Conservation (phyloP, 2,797 vertebrate species). For the Arnoldichthys spilopterus region DNA sequence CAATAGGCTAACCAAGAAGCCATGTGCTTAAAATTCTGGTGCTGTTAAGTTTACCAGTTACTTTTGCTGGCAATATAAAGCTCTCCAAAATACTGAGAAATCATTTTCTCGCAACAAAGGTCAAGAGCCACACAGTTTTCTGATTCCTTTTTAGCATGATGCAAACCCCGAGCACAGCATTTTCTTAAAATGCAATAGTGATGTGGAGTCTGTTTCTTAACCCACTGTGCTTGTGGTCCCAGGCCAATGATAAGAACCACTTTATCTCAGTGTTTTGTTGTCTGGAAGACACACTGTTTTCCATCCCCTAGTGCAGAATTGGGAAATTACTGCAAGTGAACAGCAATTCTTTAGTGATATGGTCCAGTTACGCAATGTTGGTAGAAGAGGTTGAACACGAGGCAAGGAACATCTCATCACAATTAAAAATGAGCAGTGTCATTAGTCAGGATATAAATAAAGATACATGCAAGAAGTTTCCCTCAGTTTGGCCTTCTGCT, state of each 20-base stretch:
- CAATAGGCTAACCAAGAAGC: too few species aligned
- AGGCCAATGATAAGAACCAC: background rate
- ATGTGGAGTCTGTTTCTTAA: slow-evolving; percentile 17
- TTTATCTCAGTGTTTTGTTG: background rate
- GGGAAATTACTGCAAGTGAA: background rate
- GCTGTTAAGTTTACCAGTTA: background rate
- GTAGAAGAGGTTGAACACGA: background rate
- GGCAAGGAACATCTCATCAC: background rate
- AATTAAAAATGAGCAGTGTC: background rate
- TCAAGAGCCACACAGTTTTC: background rate
- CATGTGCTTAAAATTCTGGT: background rate
- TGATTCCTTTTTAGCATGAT: background rate
- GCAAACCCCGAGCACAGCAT: background rate
- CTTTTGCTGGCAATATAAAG: background rate
- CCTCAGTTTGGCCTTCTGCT: background rate
- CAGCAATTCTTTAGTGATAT: background rate
- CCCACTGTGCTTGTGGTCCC: slow-evolving; percentile 8
- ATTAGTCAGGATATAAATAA: background rate
- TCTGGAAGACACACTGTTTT: background rate
- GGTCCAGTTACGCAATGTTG: background rate
- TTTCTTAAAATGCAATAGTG: slow-evolving; percentile 7
- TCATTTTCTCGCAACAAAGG: background rate
- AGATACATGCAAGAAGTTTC: background rate
- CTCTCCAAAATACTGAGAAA: background rate
- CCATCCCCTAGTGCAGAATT: background rate